Evolutionary conservation across 2,113 vertebrate species (phyloP).

Genomic region (Syngnathus floridae): DNA sequence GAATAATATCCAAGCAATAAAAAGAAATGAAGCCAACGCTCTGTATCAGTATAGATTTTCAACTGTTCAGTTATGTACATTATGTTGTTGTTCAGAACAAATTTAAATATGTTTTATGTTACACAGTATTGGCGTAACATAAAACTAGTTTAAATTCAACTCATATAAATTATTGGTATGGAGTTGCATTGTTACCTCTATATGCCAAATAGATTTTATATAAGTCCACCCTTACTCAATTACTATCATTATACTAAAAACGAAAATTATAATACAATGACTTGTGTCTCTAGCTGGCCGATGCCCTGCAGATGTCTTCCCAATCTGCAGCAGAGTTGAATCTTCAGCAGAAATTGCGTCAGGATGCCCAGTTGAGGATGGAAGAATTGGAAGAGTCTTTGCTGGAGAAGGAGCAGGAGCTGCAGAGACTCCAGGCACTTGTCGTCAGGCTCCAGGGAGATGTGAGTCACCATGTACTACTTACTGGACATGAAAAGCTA

Average conservation of each 20-base stretch:
- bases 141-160: no score
- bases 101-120: no score
- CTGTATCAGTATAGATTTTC: no score
- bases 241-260: no score
- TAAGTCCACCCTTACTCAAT: not conserved
- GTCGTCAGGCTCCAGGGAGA: slow-evolving; percentile 67
- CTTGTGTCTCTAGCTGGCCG: slow-evolving; percentile 53
- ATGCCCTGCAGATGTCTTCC: slow-evolving; percentile 44
- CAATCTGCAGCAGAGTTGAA: slow-evolving; percentile 49
- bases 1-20: no score
- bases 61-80: no score
- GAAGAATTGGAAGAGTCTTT: slow-evolving; percentile 70
- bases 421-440: slow-evolving; percentile 43
- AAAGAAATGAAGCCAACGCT: no score
- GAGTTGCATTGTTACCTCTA: not conserved
- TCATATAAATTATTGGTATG: no score
- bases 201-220: not conserved
- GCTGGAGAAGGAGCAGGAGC: slow-evolving; percentile 69
- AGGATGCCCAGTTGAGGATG: slow-evolving; percentile 56
- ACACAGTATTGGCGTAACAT: no score
- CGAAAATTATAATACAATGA: no score
- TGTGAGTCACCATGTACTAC: slow-evolving; percentile 30
- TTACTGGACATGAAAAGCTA: no score
- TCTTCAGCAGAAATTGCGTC: slow-evolving; percentile 68
- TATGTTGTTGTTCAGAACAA: no score